Evolutionary conservation across 2,113 vertebrate species (phyloP).

Genomic region (Physeter macrocephalus): DNA sequence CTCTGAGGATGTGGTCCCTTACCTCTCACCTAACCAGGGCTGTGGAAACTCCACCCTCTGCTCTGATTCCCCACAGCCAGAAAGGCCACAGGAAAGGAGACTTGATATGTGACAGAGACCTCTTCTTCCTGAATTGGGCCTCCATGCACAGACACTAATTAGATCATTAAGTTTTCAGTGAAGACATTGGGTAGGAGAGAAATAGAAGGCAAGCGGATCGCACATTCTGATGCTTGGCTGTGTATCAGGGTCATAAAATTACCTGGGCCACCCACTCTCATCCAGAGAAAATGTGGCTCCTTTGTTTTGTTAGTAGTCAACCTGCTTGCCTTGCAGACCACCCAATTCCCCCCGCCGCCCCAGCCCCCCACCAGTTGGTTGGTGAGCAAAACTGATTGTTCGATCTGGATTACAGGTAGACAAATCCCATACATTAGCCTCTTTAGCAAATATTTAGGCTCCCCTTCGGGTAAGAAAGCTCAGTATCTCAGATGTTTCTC

Average conservation of each 20-base stretch:
- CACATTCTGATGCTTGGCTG: not conserved
- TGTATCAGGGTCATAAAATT: not conserved
- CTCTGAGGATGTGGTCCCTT: not conserved
- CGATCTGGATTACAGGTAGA: not conserved
- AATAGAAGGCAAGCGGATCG: not conserved
- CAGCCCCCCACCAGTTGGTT: not conserved
- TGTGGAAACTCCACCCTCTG: not conserved
- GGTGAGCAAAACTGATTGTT: not conserved
- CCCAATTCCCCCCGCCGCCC: accelerated
- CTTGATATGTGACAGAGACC: not conserved
- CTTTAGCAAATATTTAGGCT: not conserved
- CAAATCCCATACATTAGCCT: not conserved
- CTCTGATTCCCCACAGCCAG: not conserved
- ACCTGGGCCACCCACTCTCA: not conserved
- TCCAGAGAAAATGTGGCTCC: not conserved
- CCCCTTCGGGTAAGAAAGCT: not conserved
- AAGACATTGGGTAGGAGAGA: not conserved
- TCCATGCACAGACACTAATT: not conserved
- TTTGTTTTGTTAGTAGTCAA: not conserved
- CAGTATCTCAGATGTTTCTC: not conserved
- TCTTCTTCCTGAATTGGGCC: not conserved
- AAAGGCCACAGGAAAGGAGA: not conserved
- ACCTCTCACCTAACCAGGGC: not conserved
- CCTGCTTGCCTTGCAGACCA: not conserved
- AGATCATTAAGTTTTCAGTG: not conserved